Percentiles rank a stretch among this genome's conserved stretches.
Evolutionary conservation across 2,113 vertebrate species (phyloP).

Genomic region (Silurus asotus): DNA sequence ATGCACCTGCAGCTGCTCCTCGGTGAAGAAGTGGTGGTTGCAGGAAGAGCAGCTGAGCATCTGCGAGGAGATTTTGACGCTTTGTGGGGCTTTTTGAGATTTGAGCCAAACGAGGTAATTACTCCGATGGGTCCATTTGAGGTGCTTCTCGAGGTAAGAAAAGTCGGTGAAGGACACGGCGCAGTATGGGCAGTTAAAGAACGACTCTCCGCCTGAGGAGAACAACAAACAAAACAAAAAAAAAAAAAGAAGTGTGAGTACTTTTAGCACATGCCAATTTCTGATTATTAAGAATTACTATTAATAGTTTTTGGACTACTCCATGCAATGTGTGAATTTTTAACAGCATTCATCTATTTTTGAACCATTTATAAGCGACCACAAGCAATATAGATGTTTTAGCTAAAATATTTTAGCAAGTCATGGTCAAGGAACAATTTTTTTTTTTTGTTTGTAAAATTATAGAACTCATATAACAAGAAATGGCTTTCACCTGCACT

Average conservation of each 20-base stretch:
- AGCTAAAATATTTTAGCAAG: background rate
- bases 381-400: background rate
- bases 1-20: conserved; percentile 69
- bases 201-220: conserved; percentile 41
- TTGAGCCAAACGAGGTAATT: conserved; percentile 71
- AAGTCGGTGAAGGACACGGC: conserved; percentile 71
- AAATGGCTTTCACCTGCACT: no score
- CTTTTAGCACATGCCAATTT: no score
- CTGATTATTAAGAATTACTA: background rate
- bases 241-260: background rate
- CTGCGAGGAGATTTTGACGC: conserved; percentile 56
- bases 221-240: conserved; percentile 28
- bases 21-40: conserved; percentile 71
- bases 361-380: background rate
- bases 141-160: conserved; percentile 74
- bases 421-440: background rate
- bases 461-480: no score
- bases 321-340: background rate
- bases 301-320: background rate
- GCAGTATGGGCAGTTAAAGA: conserved; percentile 74
- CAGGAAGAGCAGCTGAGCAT: conserved; percentile 73
- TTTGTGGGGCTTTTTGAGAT: conserved; percentile 60
- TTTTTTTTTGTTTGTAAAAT: background rate
- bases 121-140: conserved; percentile 77
- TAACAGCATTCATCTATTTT: background rate